These are phyloP conservation scores for Pelochelys cantorii DNA, from an alignment of 2,797 vertebrate genomes.

Conservation along the genomic window DNA sequence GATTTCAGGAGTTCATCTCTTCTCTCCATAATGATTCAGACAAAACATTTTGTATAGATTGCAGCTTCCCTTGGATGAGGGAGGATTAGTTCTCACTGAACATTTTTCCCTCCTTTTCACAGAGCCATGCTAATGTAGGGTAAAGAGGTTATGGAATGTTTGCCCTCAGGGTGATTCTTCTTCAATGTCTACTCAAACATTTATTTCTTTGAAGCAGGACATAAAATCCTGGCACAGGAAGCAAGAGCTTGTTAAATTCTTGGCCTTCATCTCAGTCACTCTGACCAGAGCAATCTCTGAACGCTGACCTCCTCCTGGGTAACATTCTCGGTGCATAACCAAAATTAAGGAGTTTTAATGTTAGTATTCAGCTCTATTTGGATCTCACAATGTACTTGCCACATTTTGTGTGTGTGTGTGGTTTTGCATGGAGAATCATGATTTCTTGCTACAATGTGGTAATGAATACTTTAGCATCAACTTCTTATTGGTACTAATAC, in stretches of 20 bases:
- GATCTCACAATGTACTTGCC: background rate
- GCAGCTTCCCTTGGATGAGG: background rate
- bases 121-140: background rate
- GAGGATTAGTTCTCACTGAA: fast-evolving
- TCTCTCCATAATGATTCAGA: background rate
- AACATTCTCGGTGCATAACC: background rate
- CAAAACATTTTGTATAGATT: background rate
- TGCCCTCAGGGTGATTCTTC: background rate
- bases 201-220: slow-evolving; percentile 36
- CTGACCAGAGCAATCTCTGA: slow-evolving; percentile 1
- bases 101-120: background rate
- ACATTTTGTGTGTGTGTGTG: background rate
- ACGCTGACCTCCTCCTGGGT: background rate
- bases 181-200: background rate
- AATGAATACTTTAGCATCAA: background rate
- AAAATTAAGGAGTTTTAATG: background rate
- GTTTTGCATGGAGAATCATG: background rate
- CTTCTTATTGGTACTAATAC: background rate
- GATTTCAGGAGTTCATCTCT: background rate
- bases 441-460: background rate
- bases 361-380: background rate
- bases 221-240: background rate
- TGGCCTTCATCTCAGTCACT: background rate
- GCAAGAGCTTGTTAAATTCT: slow-evolving; percentile 1
- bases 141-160: background rate